phyloP scores from a whole-genome alignment of 2,113 vertebrate species.

The Apodemus speciosus region DNA sequence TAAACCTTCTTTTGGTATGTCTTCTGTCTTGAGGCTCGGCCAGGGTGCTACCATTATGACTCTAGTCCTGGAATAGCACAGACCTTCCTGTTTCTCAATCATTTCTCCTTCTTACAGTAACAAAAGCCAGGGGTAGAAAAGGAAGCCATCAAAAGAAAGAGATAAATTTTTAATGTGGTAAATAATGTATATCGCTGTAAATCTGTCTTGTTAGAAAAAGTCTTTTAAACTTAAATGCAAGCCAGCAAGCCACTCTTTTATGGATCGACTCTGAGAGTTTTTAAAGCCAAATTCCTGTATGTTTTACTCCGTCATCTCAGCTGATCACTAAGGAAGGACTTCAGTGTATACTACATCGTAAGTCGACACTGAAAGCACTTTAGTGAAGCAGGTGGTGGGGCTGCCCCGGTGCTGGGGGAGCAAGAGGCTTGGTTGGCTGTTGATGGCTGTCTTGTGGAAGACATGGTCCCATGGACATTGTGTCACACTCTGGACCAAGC shows the following conservation, averaged over 20 bases:
- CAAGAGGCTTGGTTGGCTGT: background rate
- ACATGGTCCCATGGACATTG: background rate
- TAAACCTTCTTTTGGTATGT: background rate
- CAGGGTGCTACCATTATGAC: background rate
- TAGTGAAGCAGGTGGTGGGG: no score
- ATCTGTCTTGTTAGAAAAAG: background rate
- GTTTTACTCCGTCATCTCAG: background rate
- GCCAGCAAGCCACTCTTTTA: background rate
- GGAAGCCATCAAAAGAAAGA: background rate
- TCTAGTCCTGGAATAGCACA: background rate
- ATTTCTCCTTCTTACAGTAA: background rate
- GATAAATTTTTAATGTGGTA: background rate
- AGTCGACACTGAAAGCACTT: background rate
- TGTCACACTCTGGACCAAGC: background rate
- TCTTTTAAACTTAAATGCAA: background rate
- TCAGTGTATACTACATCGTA: background rate
- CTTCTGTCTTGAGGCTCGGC: background rate
- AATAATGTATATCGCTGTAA: background rate
- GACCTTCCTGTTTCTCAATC: background rate
- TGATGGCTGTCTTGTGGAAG: background rate
- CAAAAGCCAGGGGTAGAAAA: fast-evolving
- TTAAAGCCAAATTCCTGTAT: background rate
- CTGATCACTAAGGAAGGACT: background rate
- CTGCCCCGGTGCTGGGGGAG: background rate
- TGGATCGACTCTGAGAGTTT: background rate